phyloP scores from a whole-genome alignment of 2,113 vertebrate species.

The Sebastes fasciatus region DNA sequence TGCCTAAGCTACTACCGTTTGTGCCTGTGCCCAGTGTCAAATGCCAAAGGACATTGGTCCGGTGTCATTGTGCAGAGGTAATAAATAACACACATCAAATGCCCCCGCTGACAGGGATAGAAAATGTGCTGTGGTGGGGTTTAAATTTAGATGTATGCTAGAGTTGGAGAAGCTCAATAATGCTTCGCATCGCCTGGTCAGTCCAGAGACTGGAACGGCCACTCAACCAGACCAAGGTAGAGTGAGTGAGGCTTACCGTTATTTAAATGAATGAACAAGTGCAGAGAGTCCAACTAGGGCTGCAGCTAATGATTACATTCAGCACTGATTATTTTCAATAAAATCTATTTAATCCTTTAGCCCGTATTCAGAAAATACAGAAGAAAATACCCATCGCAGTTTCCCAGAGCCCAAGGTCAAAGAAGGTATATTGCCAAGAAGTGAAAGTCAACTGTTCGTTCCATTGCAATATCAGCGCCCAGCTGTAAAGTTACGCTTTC shows the following conservation, averaged over 20 bases:
- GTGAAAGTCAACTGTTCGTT: too few species aligned
- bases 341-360: background rate
- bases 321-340: background rate
- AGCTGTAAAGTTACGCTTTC: too few species aligned
- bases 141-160: constrained; percentile 78
- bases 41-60: constrained; percentile 71
- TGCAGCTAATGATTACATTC: background rate
- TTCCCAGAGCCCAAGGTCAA: background rate
- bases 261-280: constrained; percentile 22
- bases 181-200: constrained; percentile 42
- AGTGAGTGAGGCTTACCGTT: constrained; percentile 10
- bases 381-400: background rate
- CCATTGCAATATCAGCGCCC: too few species aligned
- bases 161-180: constrained; percentile 57
- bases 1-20: constrained; percentile 20
- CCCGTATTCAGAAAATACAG: background rate
- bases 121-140: constrained; percentile 73
- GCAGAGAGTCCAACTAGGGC: too few species aligned
- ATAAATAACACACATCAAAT: constrained; percentile 76
- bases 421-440: too few species aligned
- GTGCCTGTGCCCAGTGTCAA: constrained; percentile 59
- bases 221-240: constrained; percentile 5
- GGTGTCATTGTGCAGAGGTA: constrained; percentile 69
- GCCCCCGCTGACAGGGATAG: constrained; percentile 64
- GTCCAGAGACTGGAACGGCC: constrained; percentile 40